Evolutionary conservation across 2,113 vertebrate species (phyloP).

Genomic region (Suricata suricatta): DNA sequence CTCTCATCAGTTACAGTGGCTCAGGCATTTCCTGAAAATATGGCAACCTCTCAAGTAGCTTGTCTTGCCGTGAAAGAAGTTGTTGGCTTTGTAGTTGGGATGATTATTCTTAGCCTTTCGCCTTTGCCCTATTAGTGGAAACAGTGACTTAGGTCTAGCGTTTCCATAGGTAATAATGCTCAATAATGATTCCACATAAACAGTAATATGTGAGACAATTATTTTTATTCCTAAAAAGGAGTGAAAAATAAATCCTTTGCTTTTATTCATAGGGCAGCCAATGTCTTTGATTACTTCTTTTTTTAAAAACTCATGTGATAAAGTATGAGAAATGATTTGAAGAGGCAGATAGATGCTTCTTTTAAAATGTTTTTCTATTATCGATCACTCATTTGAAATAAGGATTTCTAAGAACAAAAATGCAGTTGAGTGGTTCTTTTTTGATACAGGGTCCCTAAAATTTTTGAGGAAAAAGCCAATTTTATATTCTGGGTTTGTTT

Average conservation of each 20-base stretch:
- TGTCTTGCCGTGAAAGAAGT: not conserved
- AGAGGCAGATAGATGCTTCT: not conserved
- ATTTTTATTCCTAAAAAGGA: not conserved
- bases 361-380: not conserved
- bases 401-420: conserved; percentile 34
- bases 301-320: conserved; percentile 30
- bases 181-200: conserved; percentile 1
- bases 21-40: not conserved
- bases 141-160: not conserved
- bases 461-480: not conserved
- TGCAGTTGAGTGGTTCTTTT: conserved; percentile 27
- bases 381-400: not conserved
- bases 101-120: not conserved
- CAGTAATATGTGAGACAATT: not conserved
- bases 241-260: not conserved
- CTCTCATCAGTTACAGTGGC: not conserved
- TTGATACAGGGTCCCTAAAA: not conserved
- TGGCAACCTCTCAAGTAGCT: not conserved
- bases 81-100: not conserved
- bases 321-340: conserved; percentile 11
- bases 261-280: conserved; percentile 30
- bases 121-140: not conserved
- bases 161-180: not conserved
- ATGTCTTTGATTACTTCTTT: not conserved
- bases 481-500: not conserved